These are phyloP conservation scores for Phoenicopterus ruber DNA, from an alignment of 2,113 vertebrate species.

Conservation along the genomic window DNA sequence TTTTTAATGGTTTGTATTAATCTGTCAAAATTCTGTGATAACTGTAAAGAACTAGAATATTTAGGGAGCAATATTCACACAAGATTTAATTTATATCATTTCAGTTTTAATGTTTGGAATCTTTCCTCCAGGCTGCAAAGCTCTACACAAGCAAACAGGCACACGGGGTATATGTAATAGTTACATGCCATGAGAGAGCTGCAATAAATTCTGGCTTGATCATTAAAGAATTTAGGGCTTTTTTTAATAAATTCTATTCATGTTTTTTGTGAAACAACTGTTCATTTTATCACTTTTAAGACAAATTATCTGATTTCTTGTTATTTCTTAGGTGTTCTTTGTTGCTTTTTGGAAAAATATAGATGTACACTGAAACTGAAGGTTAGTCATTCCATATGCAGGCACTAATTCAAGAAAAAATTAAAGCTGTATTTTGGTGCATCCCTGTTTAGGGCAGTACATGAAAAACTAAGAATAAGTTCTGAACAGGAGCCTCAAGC, in stretches of 20 bases:
- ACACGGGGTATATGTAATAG: not conserved
- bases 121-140: constrained; percentile 2
- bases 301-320: not conserved
- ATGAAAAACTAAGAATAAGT: not conserved
- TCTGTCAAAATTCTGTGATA: not conserved
- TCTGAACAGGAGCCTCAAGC: not conserved
- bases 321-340: not conserved
- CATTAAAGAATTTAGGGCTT: not conserved
- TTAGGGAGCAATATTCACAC: not conserved
- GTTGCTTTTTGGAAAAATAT: not conserved
- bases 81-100: not conserved
- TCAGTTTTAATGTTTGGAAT: not conserved
- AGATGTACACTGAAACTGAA: not conserved
- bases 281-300: not conserved
- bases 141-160: not conserved
- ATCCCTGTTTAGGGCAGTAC: not conserved
- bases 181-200: not conserved
- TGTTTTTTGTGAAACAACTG: not conserved
- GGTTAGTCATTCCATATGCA: not conserved
- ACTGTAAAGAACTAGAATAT: not conserved
- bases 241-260: not conserved
- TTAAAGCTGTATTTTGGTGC: not conserved
- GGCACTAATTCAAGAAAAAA: not conserved
- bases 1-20: constrained; percentile 12
- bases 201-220: not conserved